Evolutionary conservation across 1,140 invertebrate genomes (phyloP).

Genomic region (Aphidius gifuensis): DNA sequence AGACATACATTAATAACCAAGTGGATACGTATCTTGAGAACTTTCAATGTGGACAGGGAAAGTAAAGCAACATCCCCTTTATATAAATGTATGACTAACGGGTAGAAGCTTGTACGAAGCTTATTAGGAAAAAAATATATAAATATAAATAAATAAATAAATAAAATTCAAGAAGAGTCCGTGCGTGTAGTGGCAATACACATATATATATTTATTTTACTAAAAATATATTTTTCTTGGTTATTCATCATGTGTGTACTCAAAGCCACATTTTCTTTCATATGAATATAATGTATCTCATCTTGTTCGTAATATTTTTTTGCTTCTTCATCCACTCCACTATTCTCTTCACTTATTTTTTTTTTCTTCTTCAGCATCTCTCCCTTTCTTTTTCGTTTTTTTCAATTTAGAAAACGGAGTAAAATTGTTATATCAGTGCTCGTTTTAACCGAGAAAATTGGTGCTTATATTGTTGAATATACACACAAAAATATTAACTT

Average conservation of each 20-base stretch:
- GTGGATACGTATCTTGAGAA: constrained; percentile 46
- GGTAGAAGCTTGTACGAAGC: constrained; percentile 35
- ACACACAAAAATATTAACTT: too few species aligned
- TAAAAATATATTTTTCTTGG: constrained; percentile 9
- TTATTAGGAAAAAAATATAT: constrained; percentile 42
- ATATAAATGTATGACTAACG: constrained; percentile 51
- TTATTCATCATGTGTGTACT: not conserved
- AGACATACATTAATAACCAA: constrained; percentile 53
- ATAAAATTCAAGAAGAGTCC: constrained; percentile 29
- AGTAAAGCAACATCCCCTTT: constrained; percentile 36
- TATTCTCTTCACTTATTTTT: not conserved
- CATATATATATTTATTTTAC: constrained; percentile 14
- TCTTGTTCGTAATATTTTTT: not conserved
- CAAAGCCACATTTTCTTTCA: not conserved
- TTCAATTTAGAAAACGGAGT: not conserved
- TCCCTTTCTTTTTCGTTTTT: not conserved
- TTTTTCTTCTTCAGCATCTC: constrained; percentile 1
- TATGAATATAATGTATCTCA: not conserved
- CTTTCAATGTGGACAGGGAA: constrained; percentile 24
- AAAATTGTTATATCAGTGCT: constrained; percentile 11
- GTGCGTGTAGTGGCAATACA: constrained; percentile 17
- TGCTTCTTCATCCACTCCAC: too few species aligned
- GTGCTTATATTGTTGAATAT: not conserved
- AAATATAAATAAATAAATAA: too few species aligned
- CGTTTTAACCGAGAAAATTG: constrained; percentile 10